These are phyloP conservation scores for Drosophila quinaria DNA, from an alignment of 2,888 invertebrate genomes.

Conservation along the genomic window DNA sequence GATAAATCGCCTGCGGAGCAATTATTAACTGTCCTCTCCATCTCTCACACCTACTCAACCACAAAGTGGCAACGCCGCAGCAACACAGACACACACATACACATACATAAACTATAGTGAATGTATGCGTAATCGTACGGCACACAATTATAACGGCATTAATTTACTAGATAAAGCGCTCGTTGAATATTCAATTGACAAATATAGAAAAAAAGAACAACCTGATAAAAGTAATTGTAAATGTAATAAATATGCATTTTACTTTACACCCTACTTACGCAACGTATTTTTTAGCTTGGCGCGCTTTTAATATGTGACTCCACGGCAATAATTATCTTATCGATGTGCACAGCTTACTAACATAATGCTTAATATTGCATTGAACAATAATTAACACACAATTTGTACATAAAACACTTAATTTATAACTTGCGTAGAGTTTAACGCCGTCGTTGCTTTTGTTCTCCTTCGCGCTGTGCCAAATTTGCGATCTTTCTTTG, in stretches of 20 bases:
- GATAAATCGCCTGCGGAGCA: constrained; percentile 50
- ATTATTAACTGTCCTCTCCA: constrained; percentile 22
- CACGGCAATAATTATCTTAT: constrained; percentile 28
- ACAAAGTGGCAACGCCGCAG: constrained; percentile 47
- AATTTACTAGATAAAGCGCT: constrained; percentile 30
- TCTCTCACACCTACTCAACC: constrained; percentile 15
- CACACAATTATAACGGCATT: constrained; percentile 52
- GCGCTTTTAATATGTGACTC: constrained; percentile 31
- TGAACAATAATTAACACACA: constrained; percentile 38
- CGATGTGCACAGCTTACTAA: constrained; percentile 25
- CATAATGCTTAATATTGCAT: constrained; percentile 46
- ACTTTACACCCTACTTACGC: constrained; percentile 44
- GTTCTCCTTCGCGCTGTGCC: constrained; percentile 21
- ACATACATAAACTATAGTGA: constrained; percentile 2
- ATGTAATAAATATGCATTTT: constrained; percentile 12
- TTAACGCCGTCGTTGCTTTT: not conserved
- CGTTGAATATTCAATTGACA: constrained; percentile 47
- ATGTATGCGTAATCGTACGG: constrained; percentile 27
- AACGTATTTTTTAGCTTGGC: constrained; percentile 36
- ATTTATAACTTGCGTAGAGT: constrained; percentile 17
- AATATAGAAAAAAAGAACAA: constrained; percentile 15
- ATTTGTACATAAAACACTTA: constrained; percentile 63
- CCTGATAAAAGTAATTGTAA: constrained; percentile 12
- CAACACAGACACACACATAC: constrained; percentile 3
- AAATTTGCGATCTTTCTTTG: constrained; percentile 27